Percentiles rank a stretch among this genome's conserved stretches.
These are phyloP conservation scores for Meliscaeva auricollis DNA, from an alignment of 2,888 invertebrate species.

Conservation along the genomic window DNA sequence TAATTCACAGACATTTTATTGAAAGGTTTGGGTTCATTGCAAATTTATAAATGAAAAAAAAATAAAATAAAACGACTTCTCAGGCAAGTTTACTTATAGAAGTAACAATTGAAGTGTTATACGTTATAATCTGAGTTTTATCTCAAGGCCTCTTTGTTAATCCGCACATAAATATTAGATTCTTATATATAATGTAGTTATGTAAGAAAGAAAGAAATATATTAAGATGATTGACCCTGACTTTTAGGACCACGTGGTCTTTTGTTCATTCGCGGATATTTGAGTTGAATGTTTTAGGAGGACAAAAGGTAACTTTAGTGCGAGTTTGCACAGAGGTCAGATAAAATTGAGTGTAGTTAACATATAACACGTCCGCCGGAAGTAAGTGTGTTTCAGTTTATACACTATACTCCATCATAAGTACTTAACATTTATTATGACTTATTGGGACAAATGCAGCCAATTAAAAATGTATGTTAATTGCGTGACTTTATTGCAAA, in stretches of 20 bases:
- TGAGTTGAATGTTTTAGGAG: slow-evolving; percentile 10
- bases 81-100: slow-evolving; percentile 4
- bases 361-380: slow-evolving; percentile 54
- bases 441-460: neutral
- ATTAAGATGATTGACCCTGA: slow-evolving; percentile 19
- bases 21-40: slow-evolving; percentile 41
- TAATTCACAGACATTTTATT: slow-evolving; percentile 23
- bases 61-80: slow-evolving; percentile 15
- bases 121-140: slow-evolving; percentile 14
- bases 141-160: slow-evolving; percentile 46
- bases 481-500: slow-evolving; percentile 23
- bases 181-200: slow-evolving; percentile 2
- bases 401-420: neutral
- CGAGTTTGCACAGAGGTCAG: slow-evolving; percentile 54
- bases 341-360: slow-evolving; percentile 22
- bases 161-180: slow-evolving; percentile 42
- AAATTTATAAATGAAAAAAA: neutral
- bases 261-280: slow-evolving; percentile 49
- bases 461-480: slow-evolving; percentile 37
- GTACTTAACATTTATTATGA: slow-evolving; percentile 14
- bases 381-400: slow-evolving; percentile 31
- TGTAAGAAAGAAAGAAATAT: slow-evolving; percentile 1
- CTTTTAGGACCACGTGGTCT: slow-evolving; percentile 46
- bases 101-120: slow-evolving; percentile 15
- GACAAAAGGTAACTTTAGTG: slow-evolving; percentile 21